These are phyloP conservation scores for Eurytoma californica DNA, from an alignment of 2,888 invertebrate species.

Conservation along the genomic window DNA sequence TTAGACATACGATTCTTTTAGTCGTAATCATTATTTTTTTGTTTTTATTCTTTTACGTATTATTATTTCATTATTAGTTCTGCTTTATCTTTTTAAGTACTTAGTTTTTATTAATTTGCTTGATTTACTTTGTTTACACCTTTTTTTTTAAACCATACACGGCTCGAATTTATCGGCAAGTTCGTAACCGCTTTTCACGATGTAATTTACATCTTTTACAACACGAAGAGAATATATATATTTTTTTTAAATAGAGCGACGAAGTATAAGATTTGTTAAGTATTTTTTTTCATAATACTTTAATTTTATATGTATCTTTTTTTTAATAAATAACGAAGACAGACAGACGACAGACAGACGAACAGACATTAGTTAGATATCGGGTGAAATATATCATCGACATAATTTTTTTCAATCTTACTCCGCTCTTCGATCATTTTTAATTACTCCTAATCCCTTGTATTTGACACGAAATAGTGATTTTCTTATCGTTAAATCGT, in stretches of 20 bases:
- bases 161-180: constrained; percentile 7
- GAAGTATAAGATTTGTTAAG: constrained; percentile 42
- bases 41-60: constrained; percentile 42
- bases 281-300: constrained; percentile 57
- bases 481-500: constrained; percentile 25
- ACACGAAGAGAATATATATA: constrained; percentile 71
- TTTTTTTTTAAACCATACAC: constrained; percentile 28
- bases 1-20: constrained; percentile 62
- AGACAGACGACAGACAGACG: constrained; percentile 71
- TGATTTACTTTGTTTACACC: constrained; percentile 8
- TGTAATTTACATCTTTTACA: constrained; percentile 67
- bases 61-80: constrained; percentile 38
- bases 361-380: constrained; percentile 60
- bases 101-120: neutral
- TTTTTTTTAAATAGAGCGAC: constrained; percentile 40
- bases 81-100: constrained; percentile 29
- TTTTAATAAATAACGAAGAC: constrained; percentile 64
- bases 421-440: neutral
- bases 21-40: constrained; percentile 12
- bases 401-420: constrained; percentile 2
- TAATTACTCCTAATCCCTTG: neutral
- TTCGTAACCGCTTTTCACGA: constrained; percentile 21
- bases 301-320: constrained; percentile 39
- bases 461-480: neutral
- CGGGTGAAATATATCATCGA: constrained; percentile 46